Evolutionary conservation across 2,888 invertebrate species (phyloP).

Genomic region (Colletes collaris): DNA sequence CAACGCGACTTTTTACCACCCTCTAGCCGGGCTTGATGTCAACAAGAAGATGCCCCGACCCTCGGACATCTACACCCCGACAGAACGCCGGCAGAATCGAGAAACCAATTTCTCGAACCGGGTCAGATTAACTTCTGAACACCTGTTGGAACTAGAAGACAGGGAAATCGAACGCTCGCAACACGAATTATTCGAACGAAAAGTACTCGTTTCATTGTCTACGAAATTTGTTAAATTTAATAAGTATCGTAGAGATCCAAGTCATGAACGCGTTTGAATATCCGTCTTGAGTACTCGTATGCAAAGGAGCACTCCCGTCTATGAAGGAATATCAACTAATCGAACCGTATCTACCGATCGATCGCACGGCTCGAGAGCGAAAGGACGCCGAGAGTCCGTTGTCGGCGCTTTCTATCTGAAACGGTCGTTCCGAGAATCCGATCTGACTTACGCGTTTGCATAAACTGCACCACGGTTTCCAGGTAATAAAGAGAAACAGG

Average conservation of each 20-base stretch:
- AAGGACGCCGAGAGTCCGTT: not conserved
- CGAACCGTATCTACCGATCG: too few relatives aligned
- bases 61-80: constrained; percentile 30
- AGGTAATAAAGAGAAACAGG: constrained; percentile 42
- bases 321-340: too few relatives aligned
- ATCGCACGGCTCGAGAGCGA: constrained; percentile 17
- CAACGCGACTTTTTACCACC: constrained; percentile 74
- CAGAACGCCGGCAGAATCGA: not conserved
- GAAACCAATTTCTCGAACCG: not conserved
- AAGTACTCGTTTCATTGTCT: too few relatives aligned
- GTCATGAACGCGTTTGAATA: too few relatives aligned
- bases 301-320: too few relatives aligned
- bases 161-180: too few relatives aligned
- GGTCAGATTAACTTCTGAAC: too few relatives aligned
- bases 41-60: constrained; percentile 42
- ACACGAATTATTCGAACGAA: too few relatives aligned
- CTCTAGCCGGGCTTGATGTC: constrained; percentile 56
- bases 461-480: constrained; percentile 46
- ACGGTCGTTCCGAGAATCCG: constrained; percentile 61
- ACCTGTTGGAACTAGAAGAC: too few relatives aligned
- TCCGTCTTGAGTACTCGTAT: too few relatives aligned
- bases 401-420: constrained; percentile 52
- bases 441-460: constrained; percentile 66
- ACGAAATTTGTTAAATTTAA: too few relatives aligned
- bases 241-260: too few relatives aligned